phyloP scores from a whole-genome alignment of 2,888 invertebrate species.

The Falcaria lacertinaria region DNA sequence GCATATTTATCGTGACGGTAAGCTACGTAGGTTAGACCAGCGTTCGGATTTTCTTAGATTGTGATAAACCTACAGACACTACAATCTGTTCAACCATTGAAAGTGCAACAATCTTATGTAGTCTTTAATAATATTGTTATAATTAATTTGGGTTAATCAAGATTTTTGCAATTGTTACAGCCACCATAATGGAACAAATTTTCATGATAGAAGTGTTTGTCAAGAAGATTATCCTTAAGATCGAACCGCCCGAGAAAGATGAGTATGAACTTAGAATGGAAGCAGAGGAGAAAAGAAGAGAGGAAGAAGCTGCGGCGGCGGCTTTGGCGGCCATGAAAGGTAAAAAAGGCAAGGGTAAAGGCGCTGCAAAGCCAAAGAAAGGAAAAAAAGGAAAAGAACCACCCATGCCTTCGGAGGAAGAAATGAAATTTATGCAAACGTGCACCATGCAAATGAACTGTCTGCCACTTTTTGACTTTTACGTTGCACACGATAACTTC shows the following conservation, averaged over 20 bases:
- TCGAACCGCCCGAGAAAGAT: slow-evolving; percentile 67
- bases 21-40: no score
- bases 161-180: slow-evolving; percentile 7
- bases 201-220: slow-evolving; percentile 73
- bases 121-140: no score
- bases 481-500: slow-evolving; percentile 71
- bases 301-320: slow-evolving; percentile 55
- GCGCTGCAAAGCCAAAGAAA: slow-evolving; percentile 35
- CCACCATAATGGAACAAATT: slow-evolving; percentile 61
- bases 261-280: slow-evolving; percentile 62
- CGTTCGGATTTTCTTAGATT: no score
- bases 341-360: slow-evolving; percentile 31
- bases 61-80: no score
- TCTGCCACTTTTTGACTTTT: slow-evolving; percentile 65
- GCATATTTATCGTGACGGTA: no score
- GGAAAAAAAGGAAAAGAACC: slow-evolving; percentile 61
- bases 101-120: no score
- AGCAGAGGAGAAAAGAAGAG: slow-evolving; percentile 50
- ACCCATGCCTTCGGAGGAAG: slow-evolving; percentile 67
- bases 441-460: slow-evolving; percentile 70
- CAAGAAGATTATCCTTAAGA: slow-evolving; percentile 62
- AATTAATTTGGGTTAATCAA: not conserved
- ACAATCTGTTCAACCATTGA: no score
- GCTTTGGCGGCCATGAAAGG: slow-evolving; percentile 45
- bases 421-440: slow-evolving; percentile 69